Percentiles rank a stretch among this genome's conserved stretches.
phyloP scores from a whole-genome alignment of 2,113 vertebrate species.

The Sapayoa aenigma region DNA sequence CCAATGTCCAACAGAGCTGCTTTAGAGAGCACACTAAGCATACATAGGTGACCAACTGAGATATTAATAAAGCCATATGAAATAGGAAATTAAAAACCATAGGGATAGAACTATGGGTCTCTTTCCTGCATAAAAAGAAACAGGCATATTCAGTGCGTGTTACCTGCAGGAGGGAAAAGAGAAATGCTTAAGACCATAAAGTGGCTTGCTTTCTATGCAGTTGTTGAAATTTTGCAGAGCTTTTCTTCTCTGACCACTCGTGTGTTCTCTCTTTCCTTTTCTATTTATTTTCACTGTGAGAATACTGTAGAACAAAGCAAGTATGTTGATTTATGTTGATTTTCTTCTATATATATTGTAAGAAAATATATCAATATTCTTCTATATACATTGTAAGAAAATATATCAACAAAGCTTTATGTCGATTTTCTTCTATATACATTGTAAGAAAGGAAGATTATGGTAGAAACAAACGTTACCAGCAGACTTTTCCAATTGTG shows the following conservation, averaged over 20 bases:
- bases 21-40: constrained; percentile 12
- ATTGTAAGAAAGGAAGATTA: background rate
- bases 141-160: background rate
- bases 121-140: background rate
- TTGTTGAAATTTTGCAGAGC: background rate
- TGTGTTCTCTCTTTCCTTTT: background rate
- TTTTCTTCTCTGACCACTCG: background rate
- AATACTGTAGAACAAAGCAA: background rate
- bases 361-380: too few relatives aligned
- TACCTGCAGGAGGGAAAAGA: background rate
- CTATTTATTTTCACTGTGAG: background rate
- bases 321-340: background rate
- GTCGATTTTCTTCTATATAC: background rate
- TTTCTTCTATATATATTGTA: background rate
- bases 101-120: background rate
- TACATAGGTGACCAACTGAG: constrained; percentile 24
- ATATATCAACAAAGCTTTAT: too few relatives aligned
- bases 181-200: background rate
- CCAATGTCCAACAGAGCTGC: constrained; percentile 1
- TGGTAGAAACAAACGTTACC: background rate
- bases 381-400: too few relatives aligned
- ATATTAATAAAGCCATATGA: constrained; percentile 46
- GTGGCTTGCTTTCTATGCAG: background rate
- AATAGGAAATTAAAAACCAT: constrained; percentile 55
- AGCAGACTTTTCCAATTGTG: background rate